Evolutionary conservation across 2,888 invertebrate species (phyloP), one percentile per base, ranked within the genome.

Genomic region (Drosophila meridiana): DNA sequence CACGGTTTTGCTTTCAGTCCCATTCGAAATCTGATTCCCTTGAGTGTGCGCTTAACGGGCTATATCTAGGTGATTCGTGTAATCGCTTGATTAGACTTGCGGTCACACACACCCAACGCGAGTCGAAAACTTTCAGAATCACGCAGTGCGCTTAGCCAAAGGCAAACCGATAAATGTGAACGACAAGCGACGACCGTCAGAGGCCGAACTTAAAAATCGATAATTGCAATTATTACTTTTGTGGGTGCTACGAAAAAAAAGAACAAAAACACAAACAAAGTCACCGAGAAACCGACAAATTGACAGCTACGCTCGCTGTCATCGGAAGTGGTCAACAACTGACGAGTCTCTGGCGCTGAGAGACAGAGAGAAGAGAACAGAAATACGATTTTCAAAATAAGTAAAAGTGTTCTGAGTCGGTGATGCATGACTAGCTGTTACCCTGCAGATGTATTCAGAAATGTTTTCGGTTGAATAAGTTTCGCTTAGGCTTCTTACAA

Each of bases 161-260:
- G 38, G 9, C 40, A 60, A 32, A 20, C 40, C 50, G 43, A 61
- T 45, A 28, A 50, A 38, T 14, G 42, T 36, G 30, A 20, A 56
- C 32, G 42, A 56, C 20, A 42, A 42, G 20, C 32, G 32, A 42
- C 48, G 55, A 38, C 68, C 62, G 59, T 63, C 58, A 58, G 36
- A 65, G 62, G 55, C 36, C 42, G 50, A 52, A 60, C 45, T 50
- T 62, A 47, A 67, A 67, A 64, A 82, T 82, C 80, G 78, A 82
- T 82, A 64, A 62, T 81, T 80, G 78, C 52, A 58, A 56, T 71
- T 79, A 81, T 82, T 82, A 82, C 82, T 83, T 67, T 68, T 57
- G 57, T 80, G 78, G 62, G 26, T 32, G 61, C 34, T 45, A 45
- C 57, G 47, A 53, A n/a, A 65, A 52, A 48, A 30, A 30, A 6